Conservation (phyloP, 1,140 invertebrate genomes). For the Pseudomyrmex concolor region DNA sequence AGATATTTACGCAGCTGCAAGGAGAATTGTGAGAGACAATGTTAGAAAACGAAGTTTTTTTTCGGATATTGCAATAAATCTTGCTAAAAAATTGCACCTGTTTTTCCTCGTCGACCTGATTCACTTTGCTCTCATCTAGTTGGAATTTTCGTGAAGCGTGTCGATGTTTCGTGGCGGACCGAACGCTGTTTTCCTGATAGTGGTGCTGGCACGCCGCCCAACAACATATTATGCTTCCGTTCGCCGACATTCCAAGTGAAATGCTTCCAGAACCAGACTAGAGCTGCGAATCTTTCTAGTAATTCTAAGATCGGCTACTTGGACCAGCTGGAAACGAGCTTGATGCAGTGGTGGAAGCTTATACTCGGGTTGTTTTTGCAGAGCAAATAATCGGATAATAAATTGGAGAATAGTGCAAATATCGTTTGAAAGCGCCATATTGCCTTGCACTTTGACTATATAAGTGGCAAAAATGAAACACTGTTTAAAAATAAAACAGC, state of each 20-base stretch:
- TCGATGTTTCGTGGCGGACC: constrained; percentile 72
- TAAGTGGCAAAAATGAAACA: neutral
- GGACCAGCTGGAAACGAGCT: neutral
- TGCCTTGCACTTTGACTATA: neutral
- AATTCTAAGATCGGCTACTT: constrained; percentile 19
- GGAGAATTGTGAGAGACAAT: neutral
- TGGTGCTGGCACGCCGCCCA: constrained; percentile 65
- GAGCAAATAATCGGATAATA: constrained; percentile 33
- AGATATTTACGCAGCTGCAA: neutral
- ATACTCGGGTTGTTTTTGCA: neutral
- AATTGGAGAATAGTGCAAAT: neutral
- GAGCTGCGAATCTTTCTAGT: constrained; percentile 19
- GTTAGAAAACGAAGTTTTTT: constrained; percentile 4
- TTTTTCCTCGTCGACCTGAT: constrained; percentile 16
- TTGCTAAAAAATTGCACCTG: constrained; percentile 14
- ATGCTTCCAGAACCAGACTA: constrained; percentile 45
- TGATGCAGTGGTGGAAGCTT: neutral
- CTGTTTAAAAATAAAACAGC: neutral
- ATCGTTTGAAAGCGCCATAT: neutral
- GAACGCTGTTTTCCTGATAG: constrained; percentile 66
- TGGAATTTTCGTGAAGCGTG: constrained; percentile 65
- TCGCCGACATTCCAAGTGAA: constrained; percentile 46
- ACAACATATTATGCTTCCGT: constrained; percentile 65
- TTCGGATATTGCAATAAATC: constrained; percentile 58
- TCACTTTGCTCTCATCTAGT: constrained; percentile 24